A percentile compares a stretch with the other conserved stretches of the same genome.
Conservation (phyloP, 2,113 vertebrate genomes). For the Puffinus mauretanicus region DNA sequence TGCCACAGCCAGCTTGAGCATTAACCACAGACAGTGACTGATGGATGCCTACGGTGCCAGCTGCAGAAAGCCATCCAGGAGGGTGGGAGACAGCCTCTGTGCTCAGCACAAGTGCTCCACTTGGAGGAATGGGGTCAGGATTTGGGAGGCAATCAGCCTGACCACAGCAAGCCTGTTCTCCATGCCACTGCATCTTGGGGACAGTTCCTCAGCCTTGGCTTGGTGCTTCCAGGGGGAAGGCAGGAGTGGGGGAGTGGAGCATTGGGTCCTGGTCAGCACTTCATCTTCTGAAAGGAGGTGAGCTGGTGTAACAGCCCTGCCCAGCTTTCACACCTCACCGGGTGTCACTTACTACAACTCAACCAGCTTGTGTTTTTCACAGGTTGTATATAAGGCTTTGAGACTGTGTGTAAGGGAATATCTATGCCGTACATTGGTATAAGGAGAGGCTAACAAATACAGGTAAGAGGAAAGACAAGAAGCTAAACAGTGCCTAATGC, state of each 20-base stretch:
- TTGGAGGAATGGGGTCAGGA: rapidly evolving
- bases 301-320: neutral
- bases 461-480: neutral
- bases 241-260: neutral
- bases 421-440: rapidly evolving
- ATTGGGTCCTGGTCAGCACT: neutral
- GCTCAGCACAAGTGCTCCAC: neutral
- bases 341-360: neutral
- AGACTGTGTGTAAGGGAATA: neutral
- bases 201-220: rapidly evolving
- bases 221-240: rapidly evolving
- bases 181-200: rapidly evolving
- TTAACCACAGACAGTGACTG: neutral
- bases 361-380: neutral
- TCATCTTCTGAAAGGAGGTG: neutral
- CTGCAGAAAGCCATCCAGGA: neutral
- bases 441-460: neutral
- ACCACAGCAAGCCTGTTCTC: rapidly evolving
- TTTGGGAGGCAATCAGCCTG: neutral
- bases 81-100: neutral
- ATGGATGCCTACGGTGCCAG: neutral
- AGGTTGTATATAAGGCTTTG: rapidly evolving
- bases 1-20: neutral
- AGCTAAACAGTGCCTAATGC: rapidly evolving
- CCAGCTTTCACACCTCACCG: rapidly evolving